Evolutionary conservation across 37 sponge, comb jelly and placozoan genomes (phyloP).

Genomic region (Agelas oroides): DNA sequence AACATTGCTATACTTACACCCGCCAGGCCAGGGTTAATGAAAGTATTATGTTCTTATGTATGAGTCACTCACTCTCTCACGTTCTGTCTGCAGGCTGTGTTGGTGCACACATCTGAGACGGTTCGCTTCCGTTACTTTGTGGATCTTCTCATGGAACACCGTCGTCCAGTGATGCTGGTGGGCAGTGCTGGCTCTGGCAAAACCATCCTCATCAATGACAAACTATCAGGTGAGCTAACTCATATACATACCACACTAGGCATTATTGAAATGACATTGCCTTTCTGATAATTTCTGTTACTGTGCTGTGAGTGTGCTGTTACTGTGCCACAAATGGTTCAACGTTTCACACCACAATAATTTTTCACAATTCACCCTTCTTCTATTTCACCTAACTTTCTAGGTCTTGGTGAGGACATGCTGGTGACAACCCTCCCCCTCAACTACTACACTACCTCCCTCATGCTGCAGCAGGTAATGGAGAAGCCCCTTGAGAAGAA

Average conservation of each 20-base stretch:
- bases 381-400: no score
- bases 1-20: no score
- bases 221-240: slow-evolving; percentile 34
- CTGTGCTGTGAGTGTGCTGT: no score
- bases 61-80: no score
- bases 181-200: slow-evolving; percentile 97
- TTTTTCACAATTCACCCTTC: no score
- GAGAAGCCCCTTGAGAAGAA: slow-evolving; percentile 99
- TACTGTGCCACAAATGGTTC: no score
- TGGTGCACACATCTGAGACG: slow-evolving; percentile 95
- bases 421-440: slow-evolving; percentile 92
- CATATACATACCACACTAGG: no score
- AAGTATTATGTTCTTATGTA: no score
- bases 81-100: slow-evolving; percentile 87
- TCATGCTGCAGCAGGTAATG: slow-evolving; percentile 96
- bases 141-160: slow-evolving; percentile 88
- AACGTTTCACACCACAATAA: no score
- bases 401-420: slow-evolving; percentile 74
- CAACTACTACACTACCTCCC: slow-evolving; percentile 98
- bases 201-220: slow-evolving; percentile 94
- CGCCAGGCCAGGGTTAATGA: no score
- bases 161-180: slow-evolving; percentile 98
- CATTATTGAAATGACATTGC: no score
- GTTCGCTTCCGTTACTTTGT: slow-evolving; percentile 83
- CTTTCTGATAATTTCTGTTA: no score